phyloP scores from a whole-genome alignment of 2,797 vertebrate genomes.

The Pantherophis alleghaniensis region DNA sequence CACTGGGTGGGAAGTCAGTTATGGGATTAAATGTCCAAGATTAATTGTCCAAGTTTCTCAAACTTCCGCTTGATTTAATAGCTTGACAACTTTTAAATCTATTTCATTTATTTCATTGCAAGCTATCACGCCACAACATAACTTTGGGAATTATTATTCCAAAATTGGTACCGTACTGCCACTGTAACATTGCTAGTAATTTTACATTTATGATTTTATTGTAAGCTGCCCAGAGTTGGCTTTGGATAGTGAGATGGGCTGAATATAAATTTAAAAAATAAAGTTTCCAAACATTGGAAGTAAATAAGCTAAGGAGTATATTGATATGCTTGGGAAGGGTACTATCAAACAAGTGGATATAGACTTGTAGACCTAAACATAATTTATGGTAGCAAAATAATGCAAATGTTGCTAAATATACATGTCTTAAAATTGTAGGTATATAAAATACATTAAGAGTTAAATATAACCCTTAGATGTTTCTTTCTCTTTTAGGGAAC shows the following conservation, averaged over 20 bases:
- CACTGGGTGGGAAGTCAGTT: background rate
- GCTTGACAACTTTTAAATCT: background rate
- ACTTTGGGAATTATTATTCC: background rate
- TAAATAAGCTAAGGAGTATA: background rate
- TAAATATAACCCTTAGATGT: background rate
- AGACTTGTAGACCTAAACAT: background rate
- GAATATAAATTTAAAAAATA: background rate
- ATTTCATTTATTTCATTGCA: background rate
- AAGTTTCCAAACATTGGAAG: background rate
- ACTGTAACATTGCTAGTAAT: background rate
- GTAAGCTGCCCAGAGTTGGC: background rate
- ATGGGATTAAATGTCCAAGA: background rate
- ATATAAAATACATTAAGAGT: background rate
- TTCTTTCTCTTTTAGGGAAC: conserved; percentile 80
- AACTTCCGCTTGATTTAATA: background rate
- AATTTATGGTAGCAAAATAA: background rate
- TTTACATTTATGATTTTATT: background rate
- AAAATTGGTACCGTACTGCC: background rate
- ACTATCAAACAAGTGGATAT: background rate
- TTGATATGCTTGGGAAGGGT: background rate
- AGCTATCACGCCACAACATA: background rate
- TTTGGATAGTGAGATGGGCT: background rate
- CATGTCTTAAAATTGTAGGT: background rate
- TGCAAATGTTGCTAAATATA: background rate
- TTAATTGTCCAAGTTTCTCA: background rate